Percentiles rank a stretch among this genome's conserved stretches.
phyloP scores from a whole-genome alignment of 2,113 vertebrate genomes.

The Neotoma lepida region DNA sequence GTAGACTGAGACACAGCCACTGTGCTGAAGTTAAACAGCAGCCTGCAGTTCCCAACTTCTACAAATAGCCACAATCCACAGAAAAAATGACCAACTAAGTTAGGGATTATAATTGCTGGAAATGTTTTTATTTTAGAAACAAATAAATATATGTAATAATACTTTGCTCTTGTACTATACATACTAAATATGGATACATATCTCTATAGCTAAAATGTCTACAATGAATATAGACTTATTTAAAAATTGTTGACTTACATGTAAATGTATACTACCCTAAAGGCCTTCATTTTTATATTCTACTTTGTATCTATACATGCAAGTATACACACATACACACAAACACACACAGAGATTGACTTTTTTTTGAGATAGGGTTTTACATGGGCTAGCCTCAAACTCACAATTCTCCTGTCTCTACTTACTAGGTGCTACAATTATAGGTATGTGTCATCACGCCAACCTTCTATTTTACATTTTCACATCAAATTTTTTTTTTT shows the following conservation, averaged over 20 bases:
- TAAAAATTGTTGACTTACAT: slow-evolving; percentile 6
- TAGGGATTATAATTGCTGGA: neutral
- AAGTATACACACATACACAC: neutral
- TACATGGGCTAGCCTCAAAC: neutral
- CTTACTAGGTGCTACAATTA: neutral
- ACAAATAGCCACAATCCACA: neutral
- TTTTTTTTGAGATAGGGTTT: neutral
- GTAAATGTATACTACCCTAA: neutral
- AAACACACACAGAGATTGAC: neutral
- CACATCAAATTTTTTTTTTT: neutral
- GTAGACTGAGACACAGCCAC: neutral
- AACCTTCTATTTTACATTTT: neutral
- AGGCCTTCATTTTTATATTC: neutral
- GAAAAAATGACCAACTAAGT: neutral
- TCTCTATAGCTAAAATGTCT: neutral
- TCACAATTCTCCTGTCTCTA: neutral
- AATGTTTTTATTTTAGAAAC: slow-evolving; percentile 19
- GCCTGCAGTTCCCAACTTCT: neutral
- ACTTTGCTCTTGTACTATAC: neutral
- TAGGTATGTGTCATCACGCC: neutral
- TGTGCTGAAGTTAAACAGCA: too few species aligned
- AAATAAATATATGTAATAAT: neutral
- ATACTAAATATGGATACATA: neutral
- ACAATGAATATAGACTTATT: slow-evolving; percentile 7
- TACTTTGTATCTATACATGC: neutral